Base-by-base conservation (phyloP, 1,140 invertebrate genomes). In the Drosophila bocqueti region DNA sequence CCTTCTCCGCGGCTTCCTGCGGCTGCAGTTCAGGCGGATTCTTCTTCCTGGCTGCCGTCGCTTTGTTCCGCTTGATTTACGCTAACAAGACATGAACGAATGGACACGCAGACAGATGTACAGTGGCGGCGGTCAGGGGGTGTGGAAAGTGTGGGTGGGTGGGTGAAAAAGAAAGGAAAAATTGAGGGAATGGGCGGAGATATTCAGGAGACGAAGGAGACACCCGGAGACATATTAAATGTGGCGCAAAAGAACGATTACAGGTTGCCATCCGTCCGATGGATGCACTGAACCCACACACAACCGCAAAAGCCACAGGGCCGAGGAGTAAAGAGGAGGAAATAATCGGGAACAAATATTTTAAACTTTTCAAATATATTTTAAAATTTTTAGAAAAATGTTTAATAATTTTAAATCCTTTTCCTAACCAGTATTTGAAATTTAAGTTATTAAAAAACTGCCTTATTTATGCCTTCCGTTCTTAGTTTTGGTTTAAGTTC, bases 41-140 rank as follows among this genome's bases (percentile, higher is more conserved):
- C 75, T 49, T 69, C 76, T 71, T 71, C 60, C 54, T 45, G 76
- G 42, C 9, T 89, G 83, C 77, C 58, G 67, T 78, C 81, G 86
- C 85, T 90, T 90, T 90, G 85, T 90, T 90, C 81, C 85, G 85
- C 85, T 90, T 90, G 85, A 90, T 90, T 90, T 90, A 90, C 85
- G 86, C 79, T 90, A 90, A 90, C 85, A 90, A 90, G 85, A 91
- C 85, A 91, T 85, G 71, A 90, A 90, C 85, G 82, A 91, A 90
- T 90, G 86, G 85, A 90, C 86, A 89, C 66, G 58, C 50, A 46
- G 71, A 75, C 74, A 75, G 75, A 79, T 73, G 68, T 59, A 79
- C 77, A 73, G 42, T 46, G 63, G 55, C 47, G 52, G 24, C 11
- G 36, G 71, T 47, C 47, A 29, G 2, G 26, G 21, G 45, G 45